Percentiles rank a stretch among this genome's conserved stretches.
These are phyloP conservation scores for Danaus chrysippus DNA, from an alignment of 2,888 invertebrate genomes.

Conservation along the genomic window DNA sequence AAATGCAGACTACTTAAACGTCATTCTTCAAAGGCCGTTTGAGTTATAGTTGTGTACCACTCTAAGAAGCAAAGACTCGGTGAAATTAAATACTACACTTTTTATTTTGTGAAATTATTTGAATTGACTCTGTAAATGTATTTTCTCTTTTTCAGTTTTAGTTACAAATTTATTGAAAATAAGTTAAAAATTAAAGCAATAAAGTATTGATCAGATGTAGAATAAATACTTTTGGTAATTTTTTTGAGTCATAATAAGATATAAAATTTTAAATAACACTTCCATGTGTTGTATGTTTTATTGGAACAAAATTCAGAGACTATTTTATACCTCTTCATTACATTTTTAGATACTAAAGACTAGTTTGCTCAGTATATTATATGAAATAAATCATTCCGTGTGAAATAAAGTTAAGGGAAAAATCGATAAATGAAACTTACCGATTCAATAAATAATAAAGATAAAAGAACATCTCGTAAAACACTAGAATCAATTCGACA, in stretches of 20 bases:
- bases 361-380: too few species aligned
- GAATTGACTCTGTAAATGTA: not conserved
- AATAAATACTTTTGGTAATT: too few species aligned
- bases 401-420: too few species aligned
- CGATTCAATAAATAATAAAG: not conserved
- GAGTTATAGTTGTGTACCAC: conserved; percentile 23
- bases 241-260: too few species aligned
- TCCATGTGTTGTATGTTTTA: too few species aligned
- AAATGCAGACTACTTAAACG: conserved; percentile 27
- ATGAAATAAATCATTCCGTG: too few species aligned
- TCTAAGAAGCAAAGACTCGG: conserved; percentile 19
- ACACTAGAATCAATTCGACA: conserved; percentile 21
- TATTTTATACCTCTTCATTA: too few species aligned
- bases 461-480: conserved; percentile 15
- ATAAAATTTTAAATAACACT: too few species aligned
- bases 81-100: conserved; percentile 22
- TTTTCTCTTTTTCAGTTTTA: not conserved
- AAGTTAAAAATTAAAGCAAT: too few species aligned
- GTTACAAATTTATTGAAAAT: not conserved
- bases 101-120: conserved; percentile 8
- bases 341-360: too few species aligned
- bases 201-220: too few species aligned
- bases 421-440: not conserved
- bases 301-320: too few species aligned
- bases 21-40: conserved; percentile 27